These are phyloP conservation scores for Nothocercus nigrocapillus DNA, from an alignment of 2,113 vertebrate genomes.

Conservation along the genomic window DNA sequence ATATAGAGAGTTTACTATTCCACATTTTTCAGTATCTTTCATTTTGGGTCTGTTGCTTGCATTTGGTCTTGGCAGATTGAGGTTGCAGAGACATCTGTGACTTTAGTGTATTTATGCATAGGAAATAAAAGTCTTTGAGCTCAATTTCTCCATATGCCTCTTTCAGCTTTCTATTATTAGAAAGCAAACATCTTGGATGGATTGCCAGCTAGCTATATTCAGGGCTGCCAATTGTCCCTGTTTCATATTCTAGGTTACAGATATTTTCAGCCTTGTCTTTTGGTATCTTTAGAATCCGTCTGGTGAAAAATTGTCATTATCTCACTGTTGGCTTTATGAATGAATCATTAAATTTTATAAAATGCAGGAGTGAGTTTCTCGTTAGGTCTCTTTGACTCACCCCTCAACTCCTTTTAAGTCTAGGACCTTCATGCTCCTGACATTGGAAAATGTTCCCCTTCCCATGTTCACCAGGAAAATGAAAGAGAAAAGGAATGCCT, in stretches of 20 bases:
- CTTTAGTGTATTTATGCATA: conserved; percentile 40
- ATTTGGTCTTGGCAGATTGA: conserved; percentile 57
- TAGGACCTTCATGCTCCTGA: neutral
- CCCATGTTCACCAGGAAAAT: neutral
- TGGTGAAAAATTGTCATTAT: neutral
- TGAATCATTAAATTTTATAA: conserved; percentile 32
- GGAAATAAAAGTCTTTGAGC: conserved; percentile 48
- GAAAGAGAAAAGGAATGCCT: neutral
- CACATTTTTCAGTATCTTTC: neutral
- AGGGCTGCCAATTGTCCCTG: conserved; percentile 36
- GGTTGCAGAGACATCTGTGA: conserved; percentile 51
- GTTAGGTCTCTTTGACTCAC: neutral
- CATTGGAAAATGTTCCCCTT: neutral
- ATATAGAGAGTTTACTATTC: neutral
- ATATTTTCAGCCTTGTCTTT: conserved; percentile 61
- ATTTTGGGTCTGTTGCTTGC: conserved; percentile 28
- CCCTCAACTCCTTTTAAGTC: neutral
- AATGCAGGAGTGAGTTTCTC: neutral
- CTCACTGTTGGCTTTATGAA: conserved; percentile 26
- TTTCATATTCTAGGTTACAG: conserved; percentile 10
- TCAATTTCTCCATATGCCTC: conserved; percentile 55
- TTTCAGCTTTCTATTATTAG: conserved; percentile 68
- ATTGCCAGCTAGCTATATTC: conserved; percentile 41
- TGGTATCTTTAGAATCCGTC: conserved; percentile 44
- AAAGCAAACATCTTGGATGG: conserved; percentile 49